Percentiles rank a stretch among this genome's conserved stretches.
Evolutionary conservation across 2,113 vertebrate species (phyloP).

Genomic region (Halichoeres trimaculatus): DNA sequence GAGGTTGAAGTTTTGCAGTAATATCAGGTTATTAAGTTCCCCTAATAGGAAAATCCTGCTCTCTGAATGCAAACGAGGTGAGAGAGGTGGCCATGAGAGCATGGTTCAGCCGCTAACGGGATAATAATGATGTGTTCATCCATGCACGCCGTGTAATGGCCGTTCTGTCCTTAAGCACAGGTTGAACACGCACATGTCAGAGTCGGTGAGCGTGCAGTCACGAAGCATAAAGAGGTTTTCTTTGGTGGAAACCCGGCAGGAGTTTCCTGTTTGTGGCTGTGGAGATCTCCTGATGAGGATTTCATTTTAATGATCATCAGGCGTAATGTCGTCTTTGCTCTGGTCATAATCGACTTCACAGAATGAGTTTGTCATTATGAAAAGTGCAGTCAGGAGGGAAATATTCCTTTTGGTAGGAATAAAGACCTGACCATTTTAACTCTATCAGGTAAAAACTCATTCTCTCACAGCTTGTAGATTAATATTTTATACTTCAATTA

Average conservation of each 20-base stretch:
- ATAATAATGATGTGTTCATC: constrained; percentile 68
- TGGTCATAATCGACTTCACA: constrained; percentile 54
- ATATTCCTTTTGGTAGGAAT: constrained; percentile 26
- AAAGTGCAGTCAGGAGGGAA: constrained; percentile 50
- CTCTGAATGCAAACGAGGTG: constrained; percentile 74
- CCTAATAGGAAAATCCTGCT: constrained; percentile 72
- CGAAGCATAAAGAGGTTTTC: constrained; percentile 52
- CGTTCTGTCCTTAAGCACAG: constrained; percentile 18
- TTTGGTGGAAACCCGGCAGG: constrained; percentile 26
- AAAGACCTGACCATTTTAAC: neutral
- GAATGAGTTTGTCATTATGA: constrained; percentile 52
- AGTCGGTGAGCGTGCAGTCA: constrained; percentile 52
- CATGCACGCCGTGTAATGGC: constrained; percentile 43
- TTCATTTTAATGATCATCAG: constrained; percentile 46
- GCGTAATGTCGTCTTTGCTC: constrained; percentile 70
- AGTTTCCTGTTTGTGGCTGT: constrained; percentile 18
- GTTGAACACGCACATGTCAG: constrained; percentile 48
- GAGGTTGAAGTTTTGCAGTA: constrained; percentile 70
- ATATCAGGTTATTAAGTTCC: constrained; percentile 78
- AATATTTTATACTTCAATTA: too few species aligned
- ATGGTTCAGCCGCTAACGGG: constrained; percentile 53
- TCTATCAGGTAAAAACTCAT: neutral
- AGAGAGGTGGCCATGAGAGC: constrained; percentile 64
- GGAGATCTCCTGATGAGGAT: constrained; percentile 11
- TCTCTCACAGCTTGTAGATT: too few species aligned